Base-by-base conservation (phyloP, 1,140 invertebrate genomes). In the Antheraea pernyi region DNA sequence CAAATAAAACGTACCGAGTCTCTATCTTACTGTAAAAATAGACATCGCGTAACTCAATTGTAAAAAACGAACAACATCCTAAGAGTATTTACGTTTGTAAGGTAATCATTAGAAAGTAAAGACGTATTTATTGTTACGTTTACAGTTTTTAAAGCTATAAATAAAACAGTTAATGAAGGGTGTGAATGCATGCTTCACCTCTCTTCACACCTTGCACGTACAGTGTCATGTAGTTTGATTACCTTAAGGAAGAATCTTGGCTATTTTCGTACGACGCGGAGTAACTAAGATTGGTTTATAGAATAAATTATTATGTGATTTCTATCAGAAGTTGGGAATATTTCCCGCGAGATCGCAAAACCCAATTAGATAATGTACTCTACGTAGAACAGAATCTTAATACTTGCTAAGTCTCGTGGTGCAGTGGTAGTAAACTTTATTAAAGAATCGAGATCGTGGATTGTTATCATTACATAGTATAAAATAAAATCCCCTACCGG, bases 141-240 rank as follows among this genome's bases (percentile, higher is more conserved):
- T 82, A 74, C 46, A 53, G 72, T 75, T 74, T 74, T 74, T 76
- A 16, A 69, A 67, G 70, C 30, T 70, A 80, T 83, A 88, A 86
- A 90, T 88, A 89, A 85, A 80, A 80, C n/a, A 74, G 19, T 66
- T 68, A 83, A 81, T 75, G 83, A 83, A 82, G 83, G 87, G 84
- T 74, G 77, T 70, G 67, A 76, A 78, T 74, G 79, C 73, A 64
- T 89, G 89, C 79, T 78, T 84, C 76, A 69, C 76, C 69, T 91
- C 84, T 78, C 65, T 83, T 89, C 79, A 82, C 89, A 90, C 89
- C 78, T 86, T 79, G 67, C 84, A 84, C 83, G 87, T 87, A 85
- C 84, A 90, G 78, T 89, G 85, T 85, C 86, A 73, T 83, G 84
- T 75, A 80, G 65, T 85, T 80, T 81, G 82, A 86, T 87, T 88